These are phyloP conservation scores for Dysmachus trigonus DNA, from an alignment of 2,888 invertebrate genomes.

Conservation along the genomic window DNA sequence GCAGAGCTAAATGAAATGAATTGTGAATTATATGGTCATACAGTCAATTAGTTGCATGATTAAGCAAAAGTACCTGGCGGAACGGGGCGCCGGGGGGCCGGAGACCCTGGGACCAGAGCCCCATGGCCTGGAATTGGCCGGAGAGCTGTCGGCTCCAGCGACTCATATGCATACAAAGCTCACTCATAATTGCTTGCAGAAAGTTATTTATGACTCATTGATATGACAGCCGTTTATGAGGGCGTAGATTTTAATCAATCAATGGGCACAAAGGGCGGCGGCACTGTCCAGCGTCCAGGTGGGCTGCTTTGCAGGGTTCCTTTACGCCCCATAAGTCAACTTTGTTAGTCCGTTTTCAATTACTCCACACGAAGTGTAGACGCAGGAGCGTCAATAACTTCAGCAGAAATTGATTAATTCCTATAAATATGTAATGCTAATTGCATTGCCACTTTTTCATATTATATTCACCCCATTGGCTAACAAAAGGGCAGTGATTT, in stretches of 20 bases:
- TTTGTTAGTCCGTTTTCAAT: conserved; percentile 5
- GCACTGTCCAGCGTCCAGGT: not conserved
- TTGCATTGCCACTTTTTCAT: conserved; percentile 1
- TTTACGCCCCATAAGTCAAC: not conserved
- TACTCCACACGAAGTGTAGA: not conserved
- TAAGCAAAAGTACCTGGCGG: conserved; percentile 45
- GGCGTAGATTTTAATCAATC: conserved; percentile 47
- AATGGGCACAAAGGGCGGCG: conserved; percentile 18
- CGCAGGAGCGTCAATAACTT: not conserved
- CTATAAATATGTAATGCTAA: conserved; percentile 19
- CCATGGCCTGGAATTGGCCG: not conserved
- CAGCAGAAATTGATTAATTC: conserved; percentile 6
- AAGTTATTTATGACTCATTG: conserved; percentile 48
- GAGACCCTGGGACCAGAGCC: not conserved
- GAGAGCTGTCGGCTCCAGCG: conserved; percentile 17
- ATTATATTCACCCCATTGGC: not conserved
- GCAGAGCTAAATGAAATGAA: conserved; percentile 48
- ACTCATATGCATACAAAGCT: conserved; percentile 36
- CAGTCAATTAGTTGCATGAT: conserved; percentile 50
- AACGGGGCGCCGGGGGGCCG: not conserved
- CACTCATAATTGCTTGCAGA: conserved; percentile 35
- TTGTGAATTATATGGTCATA: conserved; percentile 50
- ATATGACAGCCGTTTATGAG: conserved; percentile 48
- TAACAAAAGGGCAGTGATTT: not conserved
- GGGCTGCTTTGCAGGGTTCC: not conserved